These are phyloP conservation scores for Homalodisca vitripennis DNA, from an alignment of 1,140 invertebrate genomes.

Conservation along the genomic window DNA sequence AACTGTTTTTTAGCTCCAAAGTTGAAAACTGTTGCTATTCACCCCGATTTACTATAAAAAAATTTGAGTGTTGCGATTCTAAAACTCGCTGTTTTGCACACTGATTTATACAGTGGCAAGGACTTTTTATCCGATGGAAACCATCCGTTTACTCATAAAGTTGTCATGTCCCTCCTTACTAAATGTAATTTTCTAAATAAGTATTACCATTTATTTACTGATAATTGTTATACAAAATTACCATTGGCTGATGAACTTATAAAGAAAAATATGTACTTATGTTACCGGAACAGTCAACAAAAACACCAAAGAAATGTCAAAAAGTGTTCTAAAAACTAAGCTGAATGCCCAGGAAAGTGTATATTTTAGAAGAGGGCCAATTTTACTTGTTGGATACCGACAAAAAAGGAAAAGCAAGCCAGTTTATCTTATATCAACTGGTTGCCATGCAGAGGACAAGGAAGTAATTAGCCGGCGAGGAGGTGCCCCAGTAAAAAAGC, in stretches of 20 bases:
- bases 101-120: no score
- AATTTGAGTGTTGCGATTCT: no score
- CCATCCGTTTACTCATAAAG: no score
- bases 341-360: neutral
- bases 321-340: constrained; percentile 20
- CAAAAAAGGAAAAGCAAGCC: constrained; percentile 29
- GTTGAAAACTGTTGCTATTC: no score
- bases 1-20: no score
- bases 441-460: constrained; percentile 17
- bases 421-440: constrained; percentile 25
- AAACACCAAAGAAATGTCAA: constrained; percentile 27
- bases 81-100: no score
- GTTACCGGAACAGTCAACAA: neutral
- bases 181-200: no score
- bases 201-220: no score
- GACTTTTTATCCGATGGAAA: no score
- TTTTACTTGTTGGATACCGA: constrained; percentile 5
- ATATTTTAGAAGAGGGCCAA: constrained; percentile 14
- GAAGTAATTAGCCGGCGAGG: constrained; percentile 7
- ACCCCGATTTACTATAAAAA: no score
- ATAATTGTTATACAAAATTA: no score
- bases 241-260: neutral
- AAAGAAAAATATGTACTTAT: neutral
- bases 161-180: no score
- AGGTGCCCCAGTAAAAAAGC: constrained; percentile 5